A percentile compares a stretch with the other conserved stretches of the same genome.
phyloP scores from a whole-genome alignment of 1,140 invertebrate genomes.

The Hylaeus anthracinus region DNA sequence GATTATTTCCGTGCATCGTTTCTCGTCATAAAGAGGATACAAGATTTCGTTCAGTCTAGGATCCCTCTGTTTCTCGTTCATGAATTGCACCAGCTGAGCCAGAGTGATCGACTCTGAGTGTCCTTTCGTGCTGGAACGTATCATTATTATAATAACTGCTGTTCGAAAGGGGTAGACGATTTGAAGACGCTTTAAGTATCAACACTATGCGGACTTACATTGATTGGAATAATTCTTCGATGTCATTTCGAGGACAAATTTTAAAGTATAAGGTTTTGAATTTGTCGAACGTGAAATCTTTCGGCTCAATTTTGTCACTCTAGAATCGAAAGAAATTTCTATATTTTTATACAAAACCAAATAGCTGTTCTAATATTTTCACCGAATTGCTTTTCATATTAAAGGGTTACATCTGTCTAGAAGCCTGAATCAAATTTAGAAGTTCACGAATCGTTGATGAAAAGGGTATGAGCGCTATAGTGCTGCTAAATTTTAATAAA shows the following conservation, averaged over 20 bases:
- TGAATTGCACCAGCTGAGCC: slow-evolving; percentile 94
- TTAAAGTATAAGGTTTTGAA: slow-evolving; percentile 99
- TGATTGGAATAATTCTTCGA: slow-evolving; percentile 98
- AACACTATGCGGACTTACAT: slow-evolving; percentile 87
- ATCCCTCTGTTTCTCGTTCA: slow-evolving; percentile 99
- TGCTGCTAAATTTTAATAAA: too few relatives aligned
- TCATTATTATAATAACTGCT: background rate
- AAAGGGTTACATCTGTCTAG: too few relatives aligned
- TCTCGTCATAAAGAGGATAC: slow-evolving; percentile 97
- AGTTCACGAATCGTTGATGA: too few relatives aligned
- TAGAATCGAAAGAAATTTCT: slow-evolving; percentile 67
- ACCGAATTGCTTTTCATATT: too few relatives aligned
- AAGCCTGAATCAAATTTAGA: too few relatives aligned
- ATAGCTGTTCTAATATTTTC: too few relatives aligned
- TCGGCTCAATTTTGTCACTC: slow-evolving; percentile 96
- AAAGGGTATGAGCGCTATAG: too few relatives aligned
- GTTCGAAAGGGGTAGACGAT: background rate
- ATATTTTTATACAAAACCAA: too few relatives aligned
- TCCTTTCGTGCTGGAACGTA: slow-evolving; percentile 88
- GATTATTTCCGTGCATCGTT: slow-evolving; percentile 96
- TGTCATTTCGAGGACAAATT: slow-evolving; percentile 99
- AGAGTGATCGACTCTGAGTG: slow-evolving; percentile 91
- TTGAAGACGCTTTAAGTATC: background rate
- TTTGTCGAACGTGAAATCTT: slow-evolving; percentile 98
- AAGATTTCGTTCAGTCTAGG: slow-evolving; percentile 99